A percentile compares a stretch with the other conserved stretches of the same genome.
Evolutionary conservation across 2,797 vertebrate species (phyloP).

Genomic region (Aeoliscus strigatus): DNA sequence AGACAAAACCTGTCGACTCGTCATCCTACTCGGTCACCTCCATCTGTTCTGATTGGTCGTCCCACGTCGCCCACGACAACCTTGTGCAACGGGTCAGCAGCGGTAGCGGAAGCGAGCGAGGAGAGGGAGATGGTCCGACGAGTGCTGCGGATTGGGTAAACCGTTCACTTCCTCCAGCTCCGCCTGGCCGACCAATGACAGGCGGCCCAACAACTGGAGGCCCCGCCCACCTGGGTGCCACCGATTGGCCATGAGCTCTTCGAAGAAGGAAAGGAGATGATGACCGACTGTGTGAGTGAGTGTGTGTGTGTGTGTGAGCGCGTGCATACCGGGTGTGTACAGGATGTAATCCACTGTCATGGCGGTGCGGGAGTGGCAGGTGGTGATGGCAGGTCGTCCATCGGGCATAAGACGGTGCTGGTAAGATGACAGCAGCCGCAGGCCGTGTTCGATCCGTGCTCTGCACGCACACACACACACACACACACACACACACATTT

Average conservation of each 20-base stretch:
- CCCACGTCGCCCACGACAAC: not conserved
- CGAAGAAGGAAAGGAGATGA: no score
- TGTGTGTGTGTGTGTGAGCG: conserved; percentile 18
- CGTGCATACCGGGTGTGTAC: conserved; percentile 81
- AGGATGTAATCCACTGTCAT: conserved; percentile 95
- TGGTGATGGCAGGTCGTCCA: conserved; percentile 85
- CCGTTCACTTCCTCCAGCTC: conserved; percentile 82
- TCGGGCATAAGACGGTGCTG: conserved; percentile 79
- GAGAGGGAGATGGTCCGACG: conserved; percentile 92
- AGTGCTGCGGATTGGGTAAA: conserved; percentile 85
- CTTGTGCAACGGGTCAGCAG: conserved; percentile 20
- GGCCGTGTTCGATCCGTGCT: conserved; percentile 74
- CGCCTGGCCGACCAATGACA: conserved; percentile 82
- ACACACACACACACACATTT: conserved; percentile 2
- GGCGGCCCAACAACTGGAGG: conserved; percentile 83
- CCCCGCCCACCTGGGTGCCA: conserved; percentile 57
- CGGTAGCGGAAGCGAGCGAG: conserved; percentile 80
- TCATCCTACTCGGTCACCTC: no score
- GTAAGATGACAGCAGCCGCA: conserved; percentile 87
- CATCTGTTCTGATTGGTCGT: not conserved
- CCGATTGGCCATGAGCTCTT: conserved; percentile 3
- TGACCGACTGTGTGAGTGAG: not conserved
- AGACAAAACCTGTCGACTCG: no score
- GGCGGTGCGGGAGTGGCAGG: conserved; percentile 86
- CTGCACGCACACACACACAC: conserved; percentile 31